phyloP scores from a whole-genome alignment of 1,140 invertebrate genomes.

The Bombus affinis region DNA sequence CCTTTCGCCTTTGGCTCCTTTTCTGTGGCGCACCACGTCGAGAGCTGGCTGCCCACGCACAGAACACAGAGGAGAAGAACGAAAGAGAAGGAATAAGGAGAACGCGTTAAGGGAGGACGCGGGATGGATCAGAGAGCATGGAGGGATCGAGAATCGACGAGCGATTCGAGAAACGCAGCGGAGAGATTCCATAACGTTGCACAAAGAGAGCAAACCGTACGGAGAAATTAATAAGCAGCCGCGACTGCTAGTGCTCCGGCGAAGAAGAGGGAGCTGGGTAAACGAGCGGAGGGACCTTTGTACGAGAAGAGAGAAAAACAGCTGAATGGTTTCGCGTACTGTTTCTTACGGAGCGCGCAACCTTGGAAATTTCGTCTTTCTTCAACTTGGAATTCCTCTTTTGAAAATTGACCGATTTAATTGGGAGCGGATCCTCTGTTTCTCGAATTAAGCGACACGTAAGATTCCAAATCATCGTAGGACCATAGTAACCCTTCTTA shows the following conservation, averaged over 20 bases:
- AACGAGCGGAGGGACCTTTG: background rate
- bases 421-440: background rate
- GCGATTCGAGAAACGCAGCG: constrained; percentile 67
- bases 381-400: background rate
- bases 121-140: background rate
- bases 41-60: background rate
- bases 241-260: background rate
- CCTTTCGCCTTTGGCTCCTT: background rate
- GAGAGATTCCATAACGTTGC: constrained; percentile 66
- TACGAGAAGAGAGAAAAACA: constrained; percentile 19
- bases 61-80: background rate
- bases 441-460: background rate
- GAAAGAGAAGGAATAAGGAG: background rate
- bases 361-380: background rate
- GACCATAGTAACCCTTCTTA: too few relatives aligned
- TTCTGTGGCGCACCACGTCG: background rate
- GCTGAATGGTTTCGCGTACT: constrained; percentile 14
- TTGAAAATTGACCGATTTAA: constrained; percentile 6
- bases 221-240: constrained; percentile 68
- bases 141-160: constrained; percentile 57
- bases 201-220: constrained; percentile 64
- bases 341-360: background rate
- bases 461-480: too few relatives aligned
- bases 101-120: constrained; percentile 17
- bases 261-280: constrained; percentile 17